A percentile compares a stretch with the other conserved stretches of the same genome.
phyloP scores from a whole-genome alignment of 2,113 vertebrate genomes.

The Naja naja region DNA sequence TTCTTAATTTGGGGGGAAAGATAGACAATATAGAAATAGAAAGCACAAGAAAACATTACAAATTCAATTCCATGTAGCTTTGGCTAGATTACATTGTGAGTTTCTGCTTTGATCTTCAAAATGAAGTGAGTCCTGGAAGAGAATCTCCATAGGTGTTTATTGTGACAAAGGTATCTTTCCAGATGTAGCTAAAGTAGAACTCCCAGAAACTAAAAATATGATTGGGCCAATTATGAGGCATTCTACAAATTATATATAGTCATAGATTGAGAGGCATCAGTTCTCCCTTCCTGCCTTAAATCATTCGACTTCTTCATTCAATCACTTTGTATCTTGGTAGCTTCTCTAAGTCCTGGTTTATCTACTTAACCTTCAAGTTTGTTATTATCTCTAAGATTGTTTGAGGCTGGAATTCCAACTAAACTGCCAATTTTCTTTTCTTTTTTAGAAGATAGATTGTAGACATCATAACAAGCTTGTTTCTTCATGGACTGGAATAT shows the following conservation, averaged over 20 bases:
- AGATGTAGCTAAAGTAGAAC: neutral
- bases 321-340: neutral
- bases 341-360: neutral
- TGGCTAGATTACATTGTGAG: neutral
- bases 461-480: neutral
- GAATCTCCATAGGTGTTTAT: neutral
- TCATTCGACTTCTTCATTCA: neutral
- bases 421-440: neutral
- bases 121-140: neutral
- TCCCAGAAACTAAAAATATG: neutral
- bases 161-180: neutral
- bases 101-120: neutral
- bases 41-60: neutral
- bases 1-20: neutral
- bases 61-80: neutral
- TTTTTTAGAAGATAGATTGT: neutral
- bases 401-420: neutral
- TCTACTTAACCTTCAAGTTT: neutral
- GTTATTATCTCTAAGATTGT: neutral
- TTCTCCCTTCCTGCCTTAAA: neutral
- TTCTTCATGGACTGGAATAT: neutral
- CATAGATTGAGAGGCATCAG: neutral
- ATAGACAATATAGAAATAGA: neutral
- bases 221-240: neutral
- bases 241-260: neutral